Percentiles rank a stretch among this genome's conserved stretches.
Evolutionary conservation across 2,888 invertebrate species (phyloP).

Genomic region (Orchesellides sinensis): DNA sequence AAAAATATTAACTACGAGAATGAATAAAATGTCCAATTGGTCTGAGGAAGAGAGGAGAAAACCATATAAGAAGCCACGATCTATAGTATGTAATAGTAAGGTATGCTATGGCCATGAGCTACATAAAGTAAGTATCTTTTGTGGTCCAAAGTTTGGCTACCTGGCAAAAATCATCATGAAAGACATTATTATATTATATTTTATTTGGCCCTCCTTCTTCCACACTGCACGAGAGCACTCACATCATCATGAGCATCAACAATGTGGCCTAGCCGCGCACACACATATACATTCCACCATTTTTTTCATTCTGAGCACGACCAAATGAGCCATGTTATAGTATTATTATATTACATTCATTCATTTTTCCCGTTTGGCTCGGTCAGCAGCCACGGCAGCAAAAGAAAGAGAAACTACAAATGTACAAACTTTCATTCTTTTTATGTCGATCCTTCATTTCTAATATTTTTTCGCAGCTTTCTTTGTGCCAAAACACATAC

Average conservation of each 20-base stretch:
- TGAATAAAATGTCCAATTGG: background rate
- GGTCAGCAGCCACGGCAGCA: constrained; percentile 11
- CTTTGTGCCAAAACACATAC: constrained; percentile 11
- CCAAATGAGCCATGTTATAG: constrained; percentile 39
- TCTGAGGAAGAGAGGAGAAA: background rate
- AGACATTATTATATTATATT: constrained; percentile 57
- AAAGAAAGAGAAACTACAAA: background rate
- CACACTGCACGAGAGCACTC: constrained; percentile 3
- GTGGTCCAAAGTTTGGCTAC: constrained; percentile 47
- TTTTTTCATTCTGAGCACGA: constrained; percentile 53
- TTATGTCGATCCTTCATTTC: constrained; percentile 16
- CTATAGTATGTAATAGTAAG: background rate
- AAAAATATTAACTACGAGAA: constrained; percentile 12
- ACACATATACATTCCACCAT: constrained; percentile 28
- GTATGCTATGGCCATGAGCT: background rate
- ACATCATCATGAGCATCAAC: constrained; percentile 32
- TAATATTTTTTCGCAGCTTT: constrained; percentile 13
- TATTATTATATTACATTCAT: constrained; percentile 38
- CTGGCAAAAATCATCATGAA: constrained; percentile 58
- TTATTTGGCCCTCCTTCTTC: constrained; percentile 29
- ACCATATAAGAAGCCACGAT: background rate
- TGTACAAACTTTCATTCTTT: constrained; percentile 22
- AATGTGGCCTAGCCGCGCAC: constrained; percentile 15
- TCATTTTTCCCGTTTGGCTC: background rate
- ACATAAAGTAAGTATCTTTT: constrained; percentile 29